A percentile compares a stretch with the other conserved stretches of the same genome.
Evolutionary conservation across 2,113 vertebrate species (phyloP).

Genomic region (Cyanocitta stelleri): DNA sequence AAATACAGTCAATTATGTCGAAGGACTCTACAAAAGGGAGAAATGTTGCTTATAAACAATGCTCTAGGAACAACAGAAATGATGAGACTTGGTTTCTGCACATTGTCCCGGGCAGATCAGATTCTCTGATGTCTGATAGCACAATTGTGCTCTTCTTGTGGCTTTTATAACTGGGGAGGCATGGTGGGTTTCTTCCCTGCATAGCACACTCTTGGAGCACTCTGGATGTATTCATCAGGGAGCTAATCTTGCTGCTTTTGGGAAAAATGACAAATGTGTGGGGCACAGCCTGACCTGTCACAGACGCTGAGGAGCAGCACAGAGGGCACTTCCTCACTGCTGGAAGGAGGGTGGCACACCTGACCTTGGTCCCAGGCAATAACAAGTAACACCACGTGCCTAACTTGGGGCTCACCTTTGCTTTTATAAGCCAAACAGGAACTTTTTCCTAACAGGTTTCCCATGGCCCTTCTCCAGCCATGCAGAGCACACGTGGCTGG

Average conservation of each 20-base stretch:
- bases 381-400: not conserved
- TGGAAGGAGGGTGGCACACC: not conserved
- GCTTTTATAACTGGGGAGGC: not conserved
- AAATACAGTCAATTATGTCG: not conserved
- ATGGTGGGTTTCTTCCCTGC: not conserved
- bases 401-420: not conserved
- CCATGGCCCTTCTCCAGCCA: not conserved
- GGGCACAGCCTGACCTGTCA: not conserved
- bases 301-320: accelerated
- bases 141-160: not conserved
- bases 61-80: not conserved
- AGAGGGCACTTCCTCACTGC: not conserved
- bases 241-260: not conserved
- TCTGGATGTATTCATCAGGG: not conserved
- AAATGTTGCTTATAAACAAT: not conserved
- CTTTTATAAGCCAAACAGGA: not conserved
- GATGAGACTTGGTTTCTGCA: accelerated
- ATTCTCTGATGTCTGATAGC: not conserved
- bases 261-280: not conserved
- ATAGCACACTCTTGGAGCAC: not conserved
- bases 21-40: not conserved
- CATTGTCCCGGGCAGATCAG: accelerated
- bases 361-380: not conserved
- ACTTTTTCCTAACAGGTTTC: not conserved
- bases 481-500: accelerated